Conservation (phyloP, 1,140 invertebrate genomes). For the Galendromus occidentalis region DNA sequence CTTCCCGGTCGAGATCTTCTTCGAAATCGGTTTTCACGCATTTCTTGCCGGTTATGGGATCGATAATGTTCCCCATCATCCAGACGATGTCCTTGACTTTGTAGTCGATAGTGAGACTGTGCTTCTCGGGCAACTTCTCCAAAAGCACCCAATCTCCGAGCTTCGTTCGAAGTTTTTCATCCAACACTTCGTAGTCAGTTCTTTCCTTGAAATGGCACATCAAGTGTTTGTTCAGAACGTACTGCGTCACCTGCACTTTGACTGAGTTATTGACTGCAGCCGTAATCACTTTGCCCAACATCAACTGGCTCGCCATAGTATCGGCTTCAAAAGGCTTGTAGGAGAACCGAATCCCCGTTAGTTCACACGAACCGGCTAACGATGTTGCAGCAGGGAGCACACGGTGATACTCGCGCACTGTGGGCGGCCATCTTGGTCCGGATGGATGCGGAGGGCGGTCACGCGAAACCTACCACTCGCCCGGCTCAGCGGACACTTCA, state of each 20-base stretch:
- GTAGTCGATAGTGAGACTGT: constrained; percentile 16
- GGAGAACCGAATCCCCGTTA: no score
- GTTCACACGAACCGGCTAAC: no score
- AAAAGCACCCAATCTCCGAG: constrained; percentile 6
- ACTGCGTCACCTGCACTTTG: background rate
- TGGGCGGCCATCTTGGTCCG: no score
- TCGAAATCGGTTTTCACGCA: constrained; percentile 17
- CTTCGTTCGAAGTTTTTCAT: background rate
- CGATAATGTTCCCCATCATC: constrained; percentile 19
- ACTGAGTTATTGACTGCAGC: background rate
- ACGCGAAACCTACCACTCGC: no score
- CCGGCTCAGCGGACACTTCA: no score
- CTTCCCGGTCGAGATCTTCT: constrained; percentile 17
- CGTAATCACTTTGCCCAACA: background rate
- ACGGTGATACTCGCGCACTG: no score
- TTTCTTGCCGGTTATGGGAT: constrained; percentile 20
- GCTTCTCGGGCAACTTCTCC: constrained; percentile 13
- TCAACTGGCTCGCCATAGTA: background rate
- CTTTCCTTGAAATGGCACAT: background rate
- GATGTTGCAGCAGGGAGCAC: no score
- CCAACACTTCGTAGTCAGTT: background rate
- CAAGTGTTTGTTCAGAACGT: background rate
- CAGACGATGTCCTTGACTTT: constrained; percentile 20
- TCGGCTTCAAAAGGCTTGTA: no score
- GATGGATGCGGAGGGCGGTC: no score